phyloP scores from a whole-genome alignment of 2,113 vertebrate species.

The Oncorhynchus mykiss region DNA sequence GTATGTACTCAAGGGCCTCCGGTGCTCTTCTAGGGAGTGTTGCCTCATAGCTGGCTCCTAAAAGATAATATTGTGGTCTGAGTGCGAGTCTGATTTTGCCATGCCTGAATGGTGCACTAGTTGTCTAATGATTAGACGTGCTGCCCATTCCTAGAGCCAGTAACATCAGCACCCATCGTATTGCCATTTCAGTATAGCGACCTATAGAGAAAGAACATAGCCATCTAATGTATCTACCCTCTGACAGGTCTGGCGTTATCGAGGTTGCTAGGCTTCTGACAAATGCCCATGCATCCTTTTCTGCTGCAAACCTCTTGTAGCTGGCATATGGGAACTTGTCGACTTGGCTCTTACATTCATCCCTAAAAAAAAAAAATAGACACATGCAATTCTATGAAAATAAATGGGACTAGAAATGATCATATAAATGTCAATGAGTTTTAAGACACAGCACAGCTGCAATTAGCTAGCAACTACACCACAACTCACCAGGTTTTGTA shows the following conservation, averaged over 20 bases:
- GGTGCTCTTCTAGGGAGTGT: conserved; percentile 56
- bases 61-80: background rate
- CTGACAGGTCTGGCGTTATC: background rate
- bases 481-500: conserved; percentile 82
- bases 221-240: conserved; percentile 1
- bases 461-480: background rate
- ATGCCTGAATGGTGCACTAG: background rate
- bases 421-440: background rate
- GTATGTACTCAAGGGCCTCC: conserved; percentile 62
- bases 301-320: conserved; percentile 88
- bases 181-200: background rate
- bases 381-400: background rate
- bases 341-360: conserved; percentile 87
- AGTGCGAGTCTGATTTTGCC: background rate
- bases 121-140: background rate
- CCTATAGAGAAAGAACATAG: background rate
- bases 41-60: conserved; percentile 3
- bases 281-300: conserved; percentile 89
- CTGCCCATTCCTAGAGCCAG: background rate
- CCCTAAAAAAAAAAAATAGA: conserved; percentile 67
- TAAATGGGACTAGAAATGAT: no score
- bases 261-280: conserved; percentile 51
- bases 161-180: background rate
- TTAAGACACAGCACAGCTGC: background rate
- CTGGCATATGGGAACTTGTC: conserved; percentile 80